Conservation (phyloP, 2,888 invertebrate species). For the Muscina levida region DNA sequence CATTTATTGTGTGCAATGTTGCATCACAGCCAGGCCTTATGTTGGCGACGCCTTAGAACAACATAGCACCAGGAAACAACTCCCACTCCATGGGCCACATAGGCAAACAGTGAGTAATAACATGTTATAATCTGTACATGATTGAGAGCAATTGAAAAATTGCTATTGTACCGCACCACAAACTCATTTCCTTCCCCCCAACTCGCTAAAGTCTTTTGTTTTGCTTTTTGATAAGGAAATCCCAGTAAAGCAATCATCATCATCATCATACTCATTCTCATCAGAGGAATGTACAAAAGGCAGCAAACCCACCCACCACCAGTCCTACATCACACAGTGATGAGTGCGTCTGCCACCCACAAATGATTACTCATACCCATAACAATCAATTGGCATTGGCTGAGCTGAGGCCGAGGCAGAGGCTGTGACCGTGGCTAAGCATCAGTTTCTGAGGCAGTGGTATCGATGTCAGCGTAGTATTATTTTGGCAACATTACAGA, state of each 20-base stretch:
- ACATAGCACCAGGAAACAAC: neutral
- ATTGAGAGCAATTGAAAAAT: constrained; percentile 56
- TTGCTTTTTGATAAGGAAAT: constrained; percentile 37
- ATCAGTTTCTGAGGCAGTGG: neutral
- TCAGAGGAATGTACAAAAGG: constrained; percentile 15
- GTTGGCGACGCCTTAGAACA: constrained; percentile 21
- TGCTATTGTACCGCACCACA: constrained; percentile 38
- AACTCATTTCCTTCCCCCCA: constrained; percentile 20
- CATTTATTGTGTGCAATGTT: constrained; percentile 26
- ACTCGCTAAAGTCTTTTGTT: neutral
- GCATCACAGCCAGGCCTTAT: constrained; percentile 34
- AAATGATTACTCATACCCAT: constrained; percentile 3
- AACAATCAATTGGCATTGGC: constrained; percentile 44
- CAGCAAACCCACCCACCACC: constrained; percentile 17
- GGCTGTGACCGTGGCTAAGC: constrained; percentile 13
- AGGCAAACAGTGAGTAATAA: constrained; percentile 39
- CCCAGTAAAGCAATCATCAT: constrained; percentile 33
- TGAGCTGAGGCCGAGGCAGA: neutral
- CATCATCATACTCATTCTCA: constrained; percentile 10
- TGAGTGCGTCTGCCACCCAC: constrained; percentile 39
- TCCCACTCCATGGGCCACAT: constrained; percentile 3
- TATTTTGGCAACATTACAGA: constrained; percentile 37
- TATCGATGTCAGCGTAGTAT: neutral
- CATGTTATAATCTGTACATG: constrained; percentile 46
- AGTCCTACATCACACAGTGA: constrained; percentile 1